A percentile compares a stretch with the other conserved stretches of the same genome.
Conservation (phyloP, 2,888 invertebrate genomes). For the Thysanoteuthis rhombus region DNA sequence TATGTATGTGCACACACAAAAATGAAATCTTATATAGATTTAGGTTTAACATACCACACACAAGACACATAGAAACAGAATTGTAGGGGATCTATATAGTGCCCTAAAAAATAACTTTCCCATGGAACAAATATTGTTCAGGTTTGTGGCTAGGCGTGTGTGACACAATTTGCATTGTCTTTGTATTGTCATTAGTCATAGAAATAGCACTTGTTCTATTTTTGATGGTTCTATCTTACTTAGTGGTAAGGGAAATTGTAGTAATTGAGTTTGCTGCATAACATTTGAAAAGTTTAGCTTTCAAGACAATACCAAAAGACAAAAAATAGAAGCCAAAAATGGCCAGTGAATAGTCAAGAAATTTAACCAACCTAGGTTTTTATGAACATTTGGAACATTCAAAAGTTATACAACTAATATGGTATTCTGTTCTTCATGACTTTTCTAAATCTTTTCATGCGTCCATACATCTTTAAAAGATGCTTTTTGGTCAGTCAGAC, state of each 20-base stretch:
- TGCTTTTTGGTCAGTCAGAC: too few species aligned
- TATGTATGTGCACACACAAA: background rate
- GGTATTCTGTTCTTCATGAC: background rate
- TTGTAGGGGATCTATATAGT: background rate
- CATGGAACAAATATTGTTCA: background rate
- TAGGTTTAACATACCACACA: background rate
- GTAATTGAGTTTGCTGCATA: background rate
- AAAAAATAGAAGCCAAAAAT: background rate
- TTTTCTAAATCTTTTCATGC: too few species aligned
- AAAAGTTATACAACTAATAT: background rate
- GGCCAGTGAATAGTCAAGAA: too few species aligned
- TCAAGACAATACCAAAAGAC: background rate
- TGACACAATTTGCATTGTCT: background rate
- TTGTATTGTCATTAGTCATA: constrained; percentile 1
- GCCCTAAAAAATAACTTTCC: background rate
- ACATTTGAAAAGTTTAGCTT: background rate
- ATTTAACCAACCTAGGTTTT: background rate
- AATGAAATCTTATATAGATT: background rate
- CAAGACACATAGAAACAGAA: background rate
- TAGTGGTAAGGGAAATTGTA: background rate
- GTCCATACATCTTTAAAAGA: too few species aligned
- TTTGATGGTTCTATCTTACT: background rate
- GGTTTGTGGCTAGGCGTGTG: background rate
- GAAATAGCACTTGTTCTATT: background rate
- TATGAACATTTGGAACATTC: background rate